Evolutionary conservation across 2,888 invertebrate species (phyloP).

Genomic region (Latheticus oryzae): DNA sequence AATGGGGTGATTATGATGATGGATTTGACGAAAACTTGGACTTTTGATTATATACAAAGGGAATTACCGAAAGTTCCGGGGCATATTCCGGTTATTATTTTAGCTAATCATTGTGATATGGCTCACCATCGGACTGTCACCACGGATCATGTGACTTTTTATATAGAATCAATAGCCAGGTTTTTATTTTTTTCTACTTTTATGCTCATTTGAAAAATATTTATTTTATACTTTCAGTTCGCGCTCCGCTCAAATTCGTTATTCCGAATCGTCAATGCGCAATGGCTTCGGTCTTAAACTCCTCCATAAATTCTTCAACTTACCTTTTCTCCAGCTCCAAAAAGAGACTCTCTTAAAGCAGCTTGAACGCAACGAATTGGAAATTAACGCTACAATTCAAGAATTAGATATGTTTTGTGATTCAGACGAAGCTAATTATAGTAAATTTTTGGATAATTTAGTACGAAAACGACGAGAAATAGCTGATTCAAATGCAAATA

Average conservation of each 20-base stretch:
- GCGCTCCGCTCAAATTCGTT: conserved; percentile 78
- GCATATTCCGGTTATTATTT: conserved; percentile 85
- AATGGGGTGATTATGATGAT: conserved; percentile 94
- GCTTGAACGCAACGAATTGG: conserved; percentile 85
- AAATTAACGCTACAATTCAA: conserved; percentile 80
- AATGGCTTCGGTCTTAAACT: conserved; percentile 94
- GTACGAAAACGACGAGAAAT: conserved; percentile 80
- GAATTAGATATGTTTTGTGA: conserved; percentile 82
- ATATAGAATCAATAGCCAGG: conserved; percentile 73
- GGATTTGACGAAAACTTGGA: conserved; percentile 97
- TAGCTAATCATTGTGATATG: conserved; percentile 97
- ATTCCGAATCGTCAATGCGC: conserved; percentile 93
- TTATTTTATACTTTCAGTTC: no score
- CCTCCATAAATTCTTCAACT: conserved; percentile 93
- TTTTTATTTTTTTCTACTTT: conserved; percentile 51
- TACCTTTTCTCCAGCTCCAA: conserved; percentile 93
- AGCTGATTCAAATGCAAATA: conserved; percentile 73
- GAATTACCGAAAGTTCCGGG: conserved; percentile 85
- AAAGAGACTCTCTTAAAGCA: conserved; percentile 85
- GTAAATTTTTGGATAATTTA: conserved; percentile 79
- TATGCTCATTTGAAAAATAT: neutral
- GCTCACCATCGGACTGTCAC: conserved; percentile 92
- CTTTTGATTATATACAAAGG: conserved; percentile 92
- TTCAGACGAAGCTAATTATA: conserved; percentile 82
- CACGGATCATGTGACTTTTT: conserved; percentile 76